These are phyloP conservation scores for Drosophila lacicola DNA, from an alignment of 2,888 invertebrate genomes.

Conservation along the genomic window DNA sequence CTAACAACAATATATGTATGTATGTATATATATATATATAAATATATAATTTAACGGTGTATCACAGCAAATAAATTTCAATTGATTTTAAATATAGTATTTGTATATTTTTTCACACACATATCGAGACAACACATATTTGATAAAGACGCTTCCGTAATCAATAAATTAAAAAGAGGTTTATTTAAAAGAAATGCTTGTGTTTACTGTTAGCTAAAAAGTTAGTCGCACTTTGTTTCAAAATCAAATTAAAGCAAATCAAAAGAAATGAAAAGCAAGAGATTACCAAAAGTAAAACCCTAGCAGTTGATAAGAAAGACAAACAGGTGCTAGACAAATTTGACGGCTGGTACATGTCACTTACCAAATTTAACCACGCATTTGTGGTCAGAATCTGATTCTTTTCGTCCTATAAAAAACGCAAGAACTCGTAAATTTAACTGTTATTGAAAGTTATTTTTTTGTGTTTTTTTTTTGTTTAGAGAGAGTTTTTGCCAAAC, in stretches of 20 bases:
- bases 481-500: constrained; percentile 11
- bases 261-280: not conserved
- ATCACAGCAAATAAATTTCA: constrained; percentile 47
- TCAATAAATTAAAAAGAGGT: constrained; percentile 34
- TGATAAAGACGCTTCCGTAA: constrained; percentile 55
- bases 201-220: constrained; percentile 51
- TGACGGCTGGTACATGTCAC: constrained; percentile 87
- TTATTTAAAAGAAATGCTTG: constrained; percentile 33
- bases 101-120: constrained; percentile 66
- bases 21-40: constrained; percentile 20
- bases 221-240: constrained; percentile 48
- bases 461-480: constrained; percentile 24
- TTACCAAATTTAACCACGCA: constrained; percentile 99
- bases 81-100: constrained; percentile 45
- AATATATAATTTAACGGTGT: constrained; percentile 48
- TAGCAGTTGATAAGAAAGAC: constrained; percentile 15
- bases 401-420: constrained; percentile 97
- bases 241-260: constrained; percentile 27
- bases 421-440: constrained; percentile 66
- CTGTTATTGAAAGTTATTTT: constrained; percentile 30
- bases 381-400: constrained; percentile 99
- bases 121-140: constrained; percentile 69
- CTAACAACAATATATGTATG: constrained; percentile 36
- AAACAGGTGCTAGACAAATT: constrained; percentile 68
- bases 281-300: constrained; percentile 3